These are phyloP conservation scores for Harpagifer antarcticus DNA, from an alignment of 2,797 vertebrate species.

Conservation along the genomic window DNA sequence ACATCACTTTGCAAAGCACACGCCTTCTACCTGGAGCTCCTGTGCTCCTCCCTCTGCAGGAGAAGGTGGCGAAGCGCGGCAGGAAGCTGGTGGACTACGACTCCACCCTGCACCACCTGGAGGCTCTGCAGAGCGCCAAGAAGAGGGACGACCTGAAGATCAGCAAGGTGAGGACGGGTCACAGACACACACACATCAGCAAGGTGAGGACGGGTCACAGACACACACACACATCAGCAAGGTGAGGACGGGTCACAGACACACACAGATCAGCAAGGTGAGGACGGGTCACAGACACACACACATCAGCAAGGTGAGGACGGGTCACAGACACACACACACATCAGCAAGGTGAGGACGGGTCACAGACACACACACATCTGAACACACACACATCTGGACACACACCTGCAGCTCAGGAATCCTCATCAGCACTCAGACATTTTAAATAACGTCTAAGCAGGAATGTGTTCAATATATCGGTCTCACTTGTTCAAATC, in stretches of 20 bases:
- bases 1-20: too few species aligned
- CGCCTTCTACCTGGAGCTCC: not conserved
- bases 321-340: too few species aligned
- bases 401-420: too few species aligned
- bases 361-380: too few species aligned
- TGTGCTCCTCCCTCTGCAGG: slow-evolving; percentile 78
- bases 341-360: slow-evolving; percentile 88
- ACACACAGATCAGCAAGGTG: slow-evolving; percentile 94
- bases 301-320: slow-evolving; percentile 90
- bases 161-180: slow-evolving; percentile 82
- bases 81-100: slow-evolving; percentile 97
- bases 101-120: slow-evolving; percentile 92
- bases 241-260: slow-evolving; percentile 65
- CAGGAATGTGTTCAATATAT: too few species aligned
- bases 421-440: too few species aligned
- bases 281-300: too few species aligned
- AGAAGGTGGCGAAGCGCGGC: slow-evolving; percentile 94
- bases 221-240: too few species aligned
- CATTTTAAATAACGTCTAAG: too few species aligned
- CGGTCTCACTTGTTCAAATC: too few species aligned
- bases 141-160: slow-evolving; percentile 95
- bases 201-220: slow-evolving; percentile 80
- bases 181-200: slow-evolving; percentile 78
- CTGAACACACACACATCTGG: too few species aligned
- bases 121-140: slow-evolving; percentile 92